These are phyloP conservation scores for Polydrusus cervinus DNA, from an alignment of 2,888 invertebrate species.

Conservation along the genomic window DNA sequence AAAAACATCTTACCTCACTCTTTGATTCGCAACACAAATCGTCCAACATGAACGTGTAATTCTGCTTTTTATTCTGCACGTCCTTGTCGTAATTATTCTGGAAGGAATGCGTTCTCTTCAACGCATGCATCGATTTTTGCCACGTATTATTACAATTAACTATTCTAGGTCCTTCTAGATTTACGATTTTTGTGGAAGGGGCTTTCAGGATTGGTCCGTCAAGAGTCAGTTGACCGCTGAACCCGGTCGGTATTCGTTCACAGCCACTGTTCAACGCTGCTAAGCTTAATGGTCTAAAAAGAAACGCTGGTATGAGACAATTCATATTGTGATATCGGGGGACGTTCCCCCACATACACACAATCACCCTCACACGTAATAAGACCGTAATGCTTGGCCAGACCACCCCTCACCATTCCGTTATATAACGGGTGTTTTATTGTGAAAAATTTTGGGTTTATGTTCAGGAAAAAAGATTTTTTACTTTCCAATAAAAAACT, in stretches of 20 bases:
- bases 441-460: too few species aligned
- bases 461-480: too few species aligned
- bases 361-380: too few species aligned
- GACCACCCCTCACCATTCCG: too few species aligned
- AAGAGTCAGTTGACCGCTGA: slow-evolving; percentile 75
- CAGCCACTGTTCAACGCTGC: slow-evolving; percentile 63
- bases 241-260: slow-evolving; percentile 66
- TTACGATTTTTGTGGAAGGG: slow-evolving; percentile 70
- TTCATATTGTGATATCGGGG: too few species aligned
- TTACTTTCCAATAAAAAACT: too few species aligned
- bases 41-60: slow-evolving; percentile 74
- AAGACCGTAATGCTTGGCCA: too few species aligned
- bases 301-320: background rate
- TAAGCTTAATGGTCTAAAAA: slow-evolving; percentile 63
- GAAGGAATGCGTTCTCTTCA: slow-evolving; percentile 79
- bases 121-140: slow-evolving; percentile 73
- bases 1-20: slow-evolving; percentile 41
- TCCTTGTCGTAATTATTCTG: slow-evolving; percentile 81
- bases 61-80: slow-evolving; percentile 76
- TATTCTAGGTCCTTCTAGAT: slow-evolving; percentile 64
- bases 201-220: slow-evolving; percentile 72
- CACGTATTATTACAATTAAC: slow-evolving; percentile 69
- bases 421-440: too few species aligned
- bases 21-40: slow-evolving; percentile 73
- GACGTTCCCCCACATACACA: too few species aligned